Conservation (phyloP, 2,888 invertebrate species). For the Sympetrum striolatum region DNA sequence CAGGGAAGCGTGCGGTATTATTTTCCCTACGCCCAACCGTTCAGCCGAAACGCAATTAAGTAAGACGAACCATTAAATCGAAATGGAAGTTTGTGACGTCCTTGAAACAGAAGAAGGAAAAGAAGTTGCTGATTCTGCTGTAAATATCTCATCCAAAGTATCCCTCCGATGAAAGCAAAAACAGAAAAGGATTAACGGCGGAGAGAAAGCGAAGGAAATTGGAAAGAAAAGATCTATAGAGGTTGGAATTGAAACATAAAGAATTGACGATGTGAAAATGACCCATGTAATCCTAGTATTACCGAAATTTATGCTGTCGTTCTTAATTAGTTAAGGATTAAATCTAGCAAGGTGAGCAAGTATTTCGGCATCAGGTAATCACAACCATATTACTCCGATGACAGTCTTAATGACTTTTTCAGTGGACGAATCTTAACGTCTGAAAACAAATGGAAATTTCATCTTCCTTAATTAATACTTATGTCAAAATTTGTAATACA, state of each 20-base stretch:
- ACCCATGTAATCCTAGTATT: too few relatives aligned
- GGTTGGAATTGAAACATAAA: not conserved
- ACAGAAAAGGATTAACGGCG: not conserved
- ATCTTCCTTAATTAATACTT: too few relatives aligned
- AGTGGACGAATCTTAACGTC: too few relatives aligned
- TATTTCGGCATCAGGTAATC: too few relatives aligned
- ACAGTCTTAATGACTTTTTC: too few relatives aligned
- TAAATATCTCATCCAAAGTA: not conserved
- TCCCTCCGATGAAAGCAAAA: not conserved
- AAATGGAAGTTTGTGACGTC: not conserved
- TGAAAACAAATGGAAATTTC: too few relatives aligned
- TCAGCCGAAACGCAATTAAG: not conserved
- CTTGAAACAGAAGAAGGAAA: not conserved
- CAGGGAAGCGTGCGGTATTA: not conserved
- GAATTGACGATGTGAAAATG: too few relatives aligned
- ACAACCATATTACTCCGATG: too few relatives aligned
- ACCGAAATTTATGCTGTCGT: too few relatives aligned
- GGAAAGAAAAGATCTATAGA: not conserved
- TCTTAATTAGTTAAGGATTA: too few relatives aligned
- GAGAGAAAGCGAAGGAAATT: not conserved
- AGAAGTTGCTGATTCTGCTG: not conserved
- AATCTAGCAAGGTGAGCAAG: too few relatives aligned
- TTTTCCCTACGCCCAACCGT: not conserved
- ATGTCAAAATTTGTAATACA: too few relatives aligned
- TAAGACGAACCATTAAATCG: not conserved